phyloP scores from a whole-genome alignment of 2,113 vertebrate genomes.

The Atherinomorus stipes region DNA sequence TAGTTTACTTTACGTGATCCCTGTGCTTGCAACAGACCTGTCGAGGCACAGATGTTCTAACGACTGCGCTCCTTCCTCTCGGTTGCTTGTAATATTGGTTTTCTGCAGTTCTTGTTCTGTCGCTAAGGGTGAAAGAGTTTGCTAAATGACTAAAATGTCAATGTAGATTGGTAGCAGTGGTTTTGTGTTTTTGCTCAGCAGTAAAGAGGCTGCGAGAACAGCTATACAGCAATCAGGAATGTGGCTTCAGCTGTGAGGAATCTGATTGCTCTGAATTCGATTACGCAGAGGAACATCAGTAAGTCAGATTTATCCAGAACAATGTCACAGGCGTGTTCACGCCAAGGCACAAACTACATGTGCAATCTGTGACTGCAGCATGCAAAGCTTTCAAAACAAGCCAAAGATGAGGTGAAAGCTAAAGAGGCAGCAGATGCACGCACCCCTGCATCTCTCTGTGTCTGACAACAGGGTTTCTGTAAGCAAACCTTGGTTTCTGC shows the following conservation, averaged over 20 bases:
- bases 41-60: conserved; percentile 29
- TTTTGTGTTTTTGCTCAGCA: conserved; percentile 17
- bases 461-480: conserved; percentile 34
- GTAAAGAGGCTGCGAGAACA: conserved; percentile 7
- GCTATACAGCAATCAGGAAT: conserved; percentile 15
- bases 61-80: conserved; percentile 43
- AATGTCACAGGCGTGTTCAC: background rate
- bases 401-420: conserved; percentile 9
- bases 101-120: conserved; percentile 42
- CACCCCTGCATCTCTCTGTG: conserved; percentile 7
- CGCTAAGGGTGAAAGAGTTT: conserved; percentile 38
- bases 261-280: conserved; percentile 4
- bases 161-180: conserved; percentile 37
- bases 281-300: conserved; percentile 3
- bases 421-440: background rate
- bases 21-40: conserved; percentile 20
- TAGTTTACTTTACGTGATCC: conserved; percentile 8
- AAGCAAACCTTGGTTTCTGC: conserved; percentile 34
- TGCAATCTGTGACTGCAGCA: background rate
- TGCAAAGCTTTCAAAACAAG: conserved; percentile 10
- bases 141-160: conserved; percentile 50
- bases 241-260: conserved; percentile 31
- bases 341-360: background rate
- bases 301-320: conserved; percentile 14
- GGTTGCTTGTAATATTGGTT: conserved; percentile 49